A percentile compares a stretch with the other conserved stretches of the same genome.
Conservation (phyloP, 2,888 invertebrate genomes). For the Meiosimyza decipiens region DNA sequence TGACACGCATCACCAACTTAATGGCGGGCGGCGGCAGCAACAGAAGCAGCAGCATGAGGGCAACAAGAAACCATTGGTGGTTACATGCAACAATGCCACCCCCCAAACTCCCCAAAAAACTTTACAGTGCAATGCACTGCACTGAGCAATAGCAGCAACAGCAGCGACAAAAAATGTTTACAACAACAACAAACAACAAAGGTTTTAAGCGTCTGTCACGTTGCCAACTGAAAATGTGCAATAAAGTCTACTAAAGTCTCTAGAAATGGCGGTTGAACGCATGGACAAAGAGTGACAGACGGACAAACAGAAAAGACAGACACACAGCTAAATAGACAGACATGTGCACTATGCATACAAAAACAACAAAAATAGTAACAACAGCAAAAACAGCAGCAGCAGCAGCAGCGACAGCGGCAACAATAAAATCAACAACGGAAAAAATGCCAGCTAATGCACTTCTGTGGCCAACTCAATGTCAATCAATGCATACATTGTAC, state of each 20-base stretch:
- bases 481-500: conserved; percentile 47
- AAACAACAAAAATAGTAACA: not conserved
- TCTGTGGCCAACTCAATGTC: conserved; percentile 62
- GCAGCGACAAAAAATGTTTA: conserved; percentile 3
- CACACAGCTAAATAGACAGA: not conserved
- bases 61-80: not conserved
- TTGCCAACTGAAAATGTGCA: conserved; percentile 30
- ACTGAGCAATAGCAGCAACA: conserved; percentile 18
- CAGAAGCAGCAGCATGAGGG: not conserved
- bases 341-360: not conserved
- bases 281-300: conserved; percentile 5
- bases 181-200: conserved; percentile 28
- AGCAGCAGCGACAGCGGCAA: conserved; percentile 22
- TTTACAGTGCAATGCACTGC: conserved; percentile 3
- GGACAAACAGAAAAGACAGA: conserved; percentile 1
- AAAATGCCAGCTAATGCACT: conserved; percentile 63
- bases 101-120: too few species aligned
- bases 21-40: conserved; percentile 12
- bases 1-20: conserved; percentile 25
- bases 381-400: not conserved
- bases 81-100: not conserved
- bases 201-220: conserved; percentile 23
- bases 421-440: conserved; percentile 1
- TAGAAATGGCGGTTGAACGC: conserved; percentile 1
- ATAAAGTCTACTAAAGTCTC: conserved; percentile 20